Conservation (phyloP, 2,888 invertebrate genomes). For the Spisula subtruncata region DNA sequence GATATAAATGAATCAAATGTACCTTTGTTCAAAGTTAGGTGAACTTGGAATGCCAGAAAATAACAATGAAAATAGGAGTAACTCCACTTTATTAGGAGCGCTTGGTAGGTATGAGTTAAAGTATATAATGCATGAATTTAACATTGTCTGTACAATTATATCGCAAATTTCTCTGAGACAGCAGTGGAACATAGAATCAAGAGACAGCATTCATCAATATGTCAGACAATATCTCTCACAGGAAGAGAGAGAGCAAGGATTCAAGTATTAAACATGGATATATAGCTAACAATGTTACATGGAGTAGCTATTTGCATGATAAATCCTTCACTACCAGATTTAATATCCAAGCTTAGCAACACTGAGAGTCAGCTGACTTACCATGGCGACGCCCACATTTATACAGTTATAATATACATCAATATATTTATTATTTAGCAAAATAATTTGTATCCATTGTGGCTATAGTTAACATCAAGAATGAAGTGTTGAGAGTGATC, state of each 20-base stretch:
- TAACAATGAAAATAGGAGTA: too few species aligned
- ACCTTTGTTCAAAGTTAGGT: too few species aligned
- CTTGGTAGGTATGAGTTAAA: too few species aligned
- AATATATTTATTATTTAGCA: not conserved
- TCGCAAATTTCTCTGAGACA: not conserved
- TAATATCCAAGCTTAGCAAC: constrained; percentile 7
- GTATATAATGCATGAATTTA: too few species aligned
- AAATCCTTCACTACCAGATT: not conserved
- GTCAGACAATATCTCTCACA: constrained; percentile 11
- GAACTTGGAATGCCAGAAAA: too few species aligned
- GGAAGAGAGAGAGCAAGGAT: too few species aligned
- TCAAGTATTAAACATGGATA: not conserved
- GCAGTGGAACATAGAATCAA: not conserved
- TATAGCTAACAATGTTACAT: not conserved
- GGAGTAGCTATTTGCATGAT: not conserved
- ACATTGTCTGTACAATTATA: not conserved
- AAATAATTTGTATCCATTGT: not conserved
- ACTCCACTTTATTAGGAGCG: too few species aligned
- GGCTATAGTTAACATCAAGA: too few species aligned
- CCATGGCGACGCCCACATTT: constrained; percentile 11
- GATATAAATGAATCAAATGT: too few species aligned
- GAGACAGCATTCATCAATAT: not conserved
- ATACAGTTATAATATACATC: not conserved
- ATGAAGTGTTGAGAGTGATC: too few species aligned
- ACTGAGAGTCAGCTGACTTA: not conserved